Evolutionary conservation across 2,888 invertebrate genomes (phyloP).

Genomic region (Yponomeuta sedellus): DNA sequence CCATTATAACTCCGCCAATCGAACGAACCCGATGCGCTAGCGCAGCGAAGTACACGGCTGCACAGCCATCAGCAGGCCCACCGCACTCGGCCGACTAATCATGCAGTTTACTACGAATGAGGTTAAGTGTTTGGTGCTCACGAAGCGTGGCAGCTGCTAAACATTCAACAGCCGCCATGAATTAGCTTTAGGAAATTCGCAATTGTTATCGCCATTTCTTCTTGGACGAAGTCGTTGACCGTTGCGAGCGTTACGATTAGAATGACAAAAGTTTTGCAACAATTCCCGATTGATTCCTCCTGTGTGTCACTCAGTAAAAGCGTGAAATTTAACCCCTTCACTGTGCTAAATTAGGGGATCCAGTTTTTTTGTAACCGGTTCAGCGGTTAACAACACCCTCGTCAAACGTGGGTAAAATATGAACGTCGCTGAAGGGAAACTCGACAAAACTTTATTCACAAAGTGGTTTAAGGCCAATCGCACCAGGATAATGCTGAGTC

Average conservation of each 20-base stretch:
- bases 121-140: constrained; percentile 56
- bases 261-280: not conserved
- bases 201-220: not conserved
- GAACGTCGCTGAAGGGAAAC: not conserved
- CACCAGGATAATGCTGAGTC: not conserved
- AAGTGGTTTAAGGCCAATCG: constrained; percentile 9
- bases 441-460: not conserved
- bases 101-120: constrained; percentile 67
- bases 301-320: not conserved
- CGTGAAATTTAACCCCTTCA: not conserved
- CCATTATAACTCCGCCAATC: constrained; percentile 51
- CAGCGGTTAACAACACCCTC: not conserved
- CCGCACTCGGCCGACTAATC: constrained; percentile 41
- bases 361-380: not conserved
- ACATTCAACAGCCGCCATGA: constrained; percentile 5
- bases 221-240: not conserved
- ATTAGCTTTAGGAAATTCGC: constrained; percentile 1
- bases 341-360: not conserved
- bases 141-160: constrained; percentile 44
- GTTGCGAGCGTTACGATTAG: not conserved
- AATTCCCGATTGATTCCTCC: not conserved
- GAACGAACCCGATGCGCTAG: constrained; percentile 21
- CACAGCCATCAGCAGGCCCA: not conserved
- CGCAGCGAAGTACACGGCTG: not conserved
- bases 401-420: not conserved